These are phyloP conservation scores for Heliconius sara DNA, from an alignment of 2,888 invertebrate genomes.

Conservation along the genomic window DNA sequence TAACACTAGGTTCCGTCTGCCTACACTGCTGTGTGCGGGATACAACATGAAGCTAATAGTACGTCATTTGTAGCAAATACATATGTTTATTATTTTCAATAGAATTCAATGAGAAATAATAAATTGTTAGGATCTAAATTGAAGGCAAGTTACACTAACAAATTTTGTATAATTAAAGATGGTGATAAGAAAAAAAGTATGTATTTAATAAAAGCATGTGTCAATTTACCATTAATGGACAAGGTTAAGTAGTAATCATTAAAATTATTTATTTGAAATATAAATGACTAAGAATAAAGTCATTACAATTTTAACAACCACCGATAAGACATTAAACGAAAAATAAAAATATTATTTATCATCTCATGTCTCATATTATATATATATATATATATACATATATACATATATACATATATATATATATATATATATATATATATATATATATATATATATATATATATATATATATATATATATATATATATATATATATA, in stretches of 20 bases:
- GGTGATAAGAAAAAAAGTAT: background rate
- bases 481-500: no score
- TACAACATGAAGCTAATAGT: background rate
- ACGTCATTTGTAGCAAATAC: background rate
- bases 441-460: no score
- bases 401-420: no score
- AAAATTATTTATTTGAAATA: background rate
- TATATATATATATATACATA: no score
- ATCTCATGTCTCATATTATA: no score
- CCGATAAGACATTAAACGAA: background rate
- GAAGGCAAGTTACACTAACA: background rate
- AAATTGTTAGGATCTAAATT: background rate
- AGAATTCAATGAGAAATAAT: background rate
- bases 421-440: no score
- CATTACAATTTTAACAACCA: conserved; percentile 3
- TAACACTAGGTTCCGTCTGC: no score
- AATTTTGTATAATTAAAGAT: background rate
- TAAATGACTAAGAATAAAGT: background rate
- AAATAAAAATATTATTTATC: no score
- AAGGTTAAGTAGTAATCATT: background rate
- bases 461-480: no score
- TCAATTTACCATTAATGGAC: background rate
- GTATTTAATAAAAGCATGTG: background rate
- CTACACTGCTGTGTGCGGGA: no score
- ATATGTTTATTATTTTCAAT: background rate